Base-by-base conservation (phyloP, 2,113 vertebrate species). In the Callocephalon fimbriatum region DNA sequence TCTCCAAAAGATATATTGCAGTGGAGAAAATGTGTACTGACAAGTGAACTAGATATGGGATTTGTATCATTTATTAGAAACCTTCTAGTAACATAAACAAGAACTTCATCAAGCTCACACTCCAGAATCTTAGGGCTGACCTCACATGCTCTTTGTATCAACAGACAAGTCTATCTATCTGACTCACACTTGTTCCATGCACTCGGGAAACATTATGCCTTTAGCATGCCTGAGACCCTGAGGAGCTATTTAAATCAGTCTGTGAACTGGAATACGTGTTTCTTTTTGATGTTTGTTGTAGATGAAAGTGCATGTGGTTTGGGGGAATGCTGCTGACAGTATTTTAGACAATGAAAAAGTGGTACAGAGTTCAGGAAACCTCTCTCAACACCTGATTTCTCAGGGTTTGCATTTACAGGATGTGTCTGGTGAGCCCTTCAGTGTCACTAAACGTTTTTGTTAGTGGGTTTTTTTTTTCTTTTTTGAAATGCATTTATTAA, bases 71-170 rank as follows among this genome's bases (percentile, higher is more conserved):
- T 87, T 93, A 81, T 84, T 89, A 73, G 56, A 96, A 96, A 87
- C 47, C 45, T 88, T 72, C 58, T 61, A 40, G 56, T 51, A 93
- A 7, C 44, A 86, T 76, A 92, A 93, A 93, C 68, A 96, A 81
- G 44, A 86, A 71, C 29, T 91, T 77, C 37, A 91, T 87, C 89
- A 87, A 85, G 81, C 44, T 89, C 70, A 78, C 89, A 65, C 86
- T 89, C 62, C 59, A 45, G 31, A 88, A 21, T 32, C 31, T 68
- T 42, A 35, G 62, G 61, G 56, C 50, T 92, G 93, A 96, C 95
- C 96, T 95, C 82, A 92, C 51, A 85, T 54, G 91, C 81, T 90
- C 95, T 88, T 71, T 90, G 31, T 47, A 78, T 75, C 78, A 95
- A 38, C 80, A 95, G 72, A 71, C 0, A 1, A 38, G 38, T 86